phyloP scores from a whole-genome alignment of 2,113 vertebrate genomes.

The Dipodomys stephensi region DNA sequence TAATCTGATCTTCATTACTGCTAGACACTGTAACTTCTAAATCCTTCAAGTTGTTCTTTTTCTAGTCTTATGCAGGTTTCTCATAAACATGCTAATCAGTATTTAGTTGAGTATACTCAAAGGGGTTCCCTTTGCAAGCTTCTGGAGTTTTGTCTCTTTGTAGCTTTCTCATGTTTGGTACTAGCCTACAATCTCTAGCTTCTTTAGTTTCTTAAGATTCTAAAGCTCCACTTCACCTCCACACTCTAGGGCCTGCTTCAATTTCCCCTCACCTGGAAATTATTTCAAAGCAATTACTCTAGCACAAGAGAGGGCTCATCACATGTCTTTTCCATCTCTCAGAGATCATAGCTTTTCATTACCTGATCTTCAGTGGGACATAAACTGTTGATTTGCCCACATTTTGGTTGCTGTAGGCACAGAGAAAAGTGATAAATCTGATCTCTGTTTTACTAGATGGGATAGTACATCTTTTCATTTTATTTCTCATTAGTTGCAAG shows the following conservation, averaged over 20 bases:
- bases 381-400: neutral
- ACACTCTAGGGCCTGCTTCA: neutral
- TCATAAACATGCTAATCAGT: neutral
- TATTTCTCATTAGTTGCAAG: conserved; percentile 29
- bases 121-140: neutral
- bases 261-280: neutral
- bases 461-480: neutral
- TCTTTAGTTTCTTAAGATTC: neutral
- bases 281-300: neutral
- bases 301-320: neutral
- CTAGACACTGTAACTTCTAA: neutral
- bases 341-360: neutral
- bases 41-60: neutral
- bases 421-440: neutral
- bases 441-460: neutral
- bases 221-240: neutral
- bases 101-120: neutral
- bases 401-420: neutral
- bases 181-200: neutral
- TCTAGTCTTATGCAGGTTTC: neutral
- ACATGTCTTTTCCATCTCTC: neutral
- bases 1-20: neutral
- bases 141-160: neutral
- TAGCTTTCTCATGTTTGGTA: neutral
- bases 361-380: neutral